phyloP scores from a whole-genome alignment of 2,797 vertebrate genomes.

The Sebastes alutus region DNA sequence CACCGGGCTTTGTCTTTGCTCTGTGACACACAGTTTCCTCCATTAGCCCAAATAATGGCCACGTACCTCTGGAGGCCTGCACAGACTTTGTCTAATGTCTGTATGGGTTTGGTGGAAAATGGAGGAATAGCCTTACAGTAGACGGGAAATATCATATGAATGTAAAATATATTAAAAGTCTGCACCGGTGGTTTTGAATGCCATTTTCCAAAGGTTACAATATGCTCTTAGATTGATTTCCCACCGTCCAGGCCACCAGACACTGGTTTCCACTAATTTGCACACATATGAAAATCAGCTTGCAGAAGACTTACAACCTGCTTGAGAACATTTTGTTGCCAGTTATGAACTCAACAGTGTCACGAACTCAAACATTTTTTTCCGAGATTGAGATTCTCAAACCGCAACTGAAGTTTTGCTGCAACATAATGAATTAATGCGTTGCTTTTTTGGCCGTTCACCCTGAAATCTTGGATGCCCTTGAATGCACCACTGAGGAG shows the following conservation, averaged over 20 bases:
- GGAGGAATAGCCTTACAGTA: background rate
- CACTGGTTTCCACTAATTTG: background rate
- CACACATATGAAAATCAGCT: slow-evolving; percentile 2
- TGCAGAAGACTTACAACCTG: background rate
- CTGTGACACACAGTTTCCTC: slow-evolving; percentile 58
- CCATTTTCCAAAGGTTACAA: background rate
- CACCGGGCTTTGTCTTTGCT: slow-evolving; percentile 61
- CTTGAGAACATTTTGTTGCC: background rate
- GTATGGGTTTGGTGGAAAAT: slow-evolving; percentile 23
- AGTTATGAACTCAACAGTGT: background rate
- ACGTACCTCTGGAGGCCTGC: slow-evolving; percentile 44
- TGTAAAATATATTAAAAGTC: slow-evolving; percentile 4
- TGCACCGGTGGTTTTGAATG: background rate
- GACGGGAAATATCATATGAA: background rate
- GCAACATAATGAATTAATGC: background rate
- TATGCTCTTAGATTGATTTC: slow-evolving; percentile 1
- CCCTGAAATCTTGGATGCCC: background rate
- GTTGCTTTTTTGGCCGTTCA: background rate
- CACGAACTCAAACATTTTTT: background rate
- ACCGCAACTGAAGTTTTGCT: background rate
- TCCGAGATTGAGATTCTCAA: slow-evolving; percentile 1
- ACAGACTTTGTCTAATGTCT: slow-evolving; percentile 49
- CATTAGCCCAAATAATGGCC: slow-evolving; percentile 63
- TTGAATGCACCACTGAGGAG: slow-evolving; percentile 22
- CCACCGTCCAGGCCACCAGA: background rate